Percentiles rank a stretch among this genome's conserved stretches.
These are phyloP conservation scores for Cichladusa arquata DNA, from an alignment of 2,113 vertebrate species.

Conservation along the genomic window DNA sequence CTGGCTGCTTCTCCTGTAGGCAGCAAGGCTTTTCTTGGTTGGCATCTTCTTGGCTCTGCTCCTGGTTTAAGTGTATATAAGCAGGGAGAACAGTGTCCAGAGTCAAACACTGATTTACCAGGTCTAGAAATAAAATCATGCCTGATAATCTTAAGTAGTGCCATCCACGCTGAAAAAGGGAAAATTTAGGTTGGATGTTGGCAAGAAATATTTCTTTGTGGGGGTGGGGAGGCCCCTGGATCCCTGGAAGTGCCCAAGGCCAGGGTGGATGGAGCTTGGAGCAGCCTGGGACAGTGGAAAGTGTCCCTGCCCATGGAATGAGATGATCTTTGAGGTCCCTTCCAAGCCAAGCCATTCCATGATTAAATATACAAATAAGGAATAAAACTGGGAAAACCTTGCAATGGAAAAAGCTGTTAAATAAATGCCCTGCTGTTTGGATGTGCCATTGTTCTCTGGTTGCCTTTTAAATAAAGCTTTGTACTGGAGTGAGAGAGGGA, in stretches of 20 bases:
- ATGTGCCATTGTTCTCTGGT: not conserved
- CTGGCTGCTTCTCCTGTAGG: not conserved
- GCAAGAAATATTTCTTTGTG: not conserved
- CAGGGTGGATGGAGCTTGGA: not conserved
- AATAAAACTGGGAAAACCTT: not conserved
- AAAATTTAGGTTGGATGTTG: not conserved
- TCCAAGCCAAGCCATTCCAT: not conserved
- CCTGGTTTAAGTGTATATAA: not conserved
- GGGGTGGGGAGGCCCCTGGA: not conserved
- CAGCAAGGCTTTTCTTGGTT: not conserved
- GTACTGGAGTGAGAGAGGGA: not conserved
- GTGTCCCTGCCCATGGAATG: not conserved
- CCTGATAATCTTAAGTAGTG: not conserved
- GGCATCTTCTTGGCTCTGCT: not conserved
- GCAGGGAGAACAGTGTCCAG: not conserved
- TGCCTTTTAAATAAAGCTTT: constrained; percentile 15
- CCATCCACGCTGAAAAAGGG: not conserved
- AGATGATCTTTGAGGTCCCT: not conserved
- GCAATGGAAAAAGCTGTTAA: not conserved
- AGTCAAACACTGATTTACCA: not conserved
- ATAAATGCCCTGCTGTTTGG: not conserved
- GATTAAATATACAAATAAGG: not conserved
- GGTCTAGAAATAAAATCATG: not conserved
- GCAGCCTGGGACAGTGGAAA: rapidly evolving
- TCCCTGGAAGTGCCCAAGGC: not conserved